Conservation (phyloP, 2,888 invertebrate genomes). For the Eupithecia centaureata region DNA sequence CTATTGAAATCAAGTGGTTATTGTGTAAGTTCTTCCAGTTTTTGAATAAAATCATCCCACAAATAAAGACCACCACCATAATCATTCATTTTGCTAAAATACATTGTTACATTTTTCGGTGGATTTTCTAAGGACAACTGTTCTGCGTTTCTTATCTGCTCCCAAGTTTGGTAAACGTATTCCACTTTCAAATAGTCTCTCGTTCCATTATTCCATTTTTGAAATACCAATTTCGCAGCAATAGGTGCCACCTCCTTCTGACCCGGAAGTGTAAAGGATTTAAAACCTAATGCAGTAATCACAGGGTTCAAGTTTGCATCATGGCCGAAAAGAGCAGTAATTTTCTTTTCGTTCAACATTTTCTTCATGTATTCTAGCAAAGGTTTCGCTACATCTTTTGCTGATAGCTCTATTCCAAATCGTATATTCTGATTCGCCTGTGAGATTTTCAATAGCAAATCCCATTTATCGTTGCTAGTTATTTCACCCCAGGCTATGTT, state of each 20-base stretch:
- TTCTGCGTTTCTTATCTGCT: slow-evolving; percentile 56
- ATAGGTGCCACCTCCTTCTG: slow-evolving; percentile 55
- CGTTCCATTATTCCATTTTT: slow-evolving; percentile 61
- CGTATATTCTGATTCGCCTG: slow-evolving; percentile 4
- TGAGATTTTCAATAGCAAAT: slow-evolving; percentile 19
- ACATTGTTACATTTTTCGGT: slow-evolving; percentile 54
- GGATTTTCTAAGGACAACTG: slow-evolving; percentile 52
- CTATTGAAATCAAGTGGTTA: neutral
- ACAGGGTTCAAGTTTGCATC: slow-evolving; percentile 67
- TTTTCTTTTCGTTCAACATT: slow-evolving; percentile 41
- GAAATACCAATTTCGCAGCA: slow-evolving; percentile 55
- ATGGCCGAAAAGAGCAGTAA: slow-evolving; percentile 59
- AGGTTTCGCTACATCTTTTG: slow-evolving; percentile 56
- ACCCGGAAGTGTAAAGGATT: slow-evolving; percentile 53
- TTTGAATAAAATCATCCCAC: slow-evolving; percentile 48
- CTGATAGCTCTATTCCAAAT: neutral
- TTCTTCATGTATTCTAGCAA: slow-evolving; percentile 59
- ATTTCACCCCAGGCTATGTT: slow-evolving; percentile 71
- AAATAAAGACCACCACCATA: slow-evolving; percentile 55
- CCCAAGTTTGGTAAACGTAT: slow-evolving; percentile 61
- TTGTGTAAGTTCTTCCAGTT: neutral
- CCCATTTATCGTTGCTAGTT: slow-evolving; percentile 53
- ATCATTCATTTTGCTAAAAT: slow-evolving; percentile 46
- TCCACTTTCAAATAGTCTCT: slow-evolving; percentile 59
- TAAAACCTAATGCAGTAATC: slow-evolving; percentile 56